Percentiles rank a stretch among this genome's conserved stretches.
phyloP scores from a whole-genome alignment of 2,113 vertebrate species.

The Aegithalos caudatus region DNA sequence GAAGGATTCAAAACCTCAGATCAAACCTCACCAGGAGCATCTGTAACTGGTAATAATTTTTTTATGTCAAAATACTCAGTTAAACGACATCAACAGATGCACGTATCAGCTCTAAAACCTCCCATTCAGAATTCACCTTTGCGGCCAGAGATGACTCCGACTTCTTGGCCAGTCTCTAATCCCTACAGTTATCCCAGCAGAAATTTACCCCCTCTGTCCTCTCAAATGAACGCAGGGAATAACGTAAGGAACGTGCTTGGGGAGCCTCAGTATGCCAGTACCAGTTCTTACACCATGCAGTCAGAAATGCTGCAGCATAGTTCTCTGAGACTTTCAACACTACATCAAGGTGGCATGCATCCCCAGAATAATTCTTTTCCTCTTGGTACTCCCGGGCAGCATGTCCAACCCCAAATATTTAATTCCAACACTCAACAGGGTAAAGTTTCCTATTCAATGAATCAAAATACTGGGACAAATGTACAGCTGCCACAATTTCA shows the following conservation, averaged over 20 bases:
- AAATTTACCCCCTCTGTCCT: not conserved
- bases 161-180: conserved; percentile 22
- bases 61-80: conserved; percentile 6
- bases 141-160: not conserved
- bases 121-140: not conserved
- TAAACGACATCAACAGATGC: not conserved
- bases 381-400: not conserved
- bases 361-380: not conserved
- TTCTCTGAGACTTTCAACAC: not conserved
- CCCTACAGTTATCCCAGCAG: not conserved
- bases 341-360: not conserved
- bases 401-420: conserved; percentile 20
- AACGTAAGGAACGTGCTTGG: not conserved
- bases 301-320: conserved; percentile 30
- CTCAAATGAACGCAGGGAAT: not conserved
- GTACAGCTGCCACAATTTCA: not conserved
- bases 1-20: conserved; percentile 5
- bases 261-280: not conserved
- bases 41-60: conserved; percentile 11
- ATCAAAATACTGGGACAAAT: not conserved
- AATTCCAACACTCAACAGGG: not conserved
- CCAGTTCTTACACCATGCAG: not conserved
- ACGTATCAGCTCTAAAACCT: not conserved
- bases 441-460: not conserved
- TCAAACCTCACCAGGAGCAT: conserved; percentile 13